phyloP scores from a whole-genome alignment of 1,140 invertebrate genomes.

The Ips nitidus region DNA sequence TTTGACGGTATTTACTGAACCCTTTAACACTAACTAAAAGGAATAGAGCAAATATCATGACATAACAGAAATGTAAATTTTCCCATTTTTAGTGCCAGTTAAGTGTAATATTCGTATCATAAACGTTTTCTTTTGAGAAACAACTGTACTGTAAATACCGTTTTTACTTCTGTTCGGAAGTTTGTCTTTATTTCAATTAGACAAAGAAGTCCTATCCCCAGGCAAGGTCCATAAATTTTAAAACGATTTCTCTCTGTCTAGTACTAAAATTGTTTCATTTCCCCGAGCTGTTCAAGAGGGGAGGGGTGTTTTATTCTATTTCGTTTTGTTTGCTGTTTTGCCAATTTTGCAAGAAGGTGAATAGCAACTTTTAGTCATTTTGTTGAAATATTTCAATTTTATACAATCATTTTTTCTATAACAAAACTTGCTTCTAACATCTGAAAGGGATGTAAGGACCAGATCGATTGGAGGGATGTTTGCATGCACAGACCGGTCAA shows the following conservation, averaged over 20 bases:
- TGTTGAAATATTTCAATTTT: no score
- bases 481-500: constrained; percentile 29
- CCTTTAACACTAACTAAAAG: no score
- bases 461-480: constrained; percentile 24
- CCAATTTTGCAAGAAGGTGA: no score
- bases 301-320: constrained; percentile 11
- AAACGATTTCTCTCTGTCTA: not conserved
- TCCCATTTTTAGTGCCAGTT: no score
- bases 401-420: not conserved
- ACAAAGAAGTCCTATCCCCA: constrained; percentile 7
- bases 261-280: constrained; percentile 6
- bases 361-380: no score
- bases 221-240: constrained; percentile 21
- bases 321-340: not conserved
- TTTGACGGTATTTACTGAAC: no score
- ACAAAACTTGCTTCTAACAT: not conserved
- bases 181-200: constrained; percentile 24
- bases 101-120: no score
- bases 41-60: no score
- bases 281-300: not conserved
- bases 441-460: constrained; percentile 12
- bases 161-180: constrained; percentile 6
- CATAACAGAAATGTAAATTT: no score
- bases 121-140: no score
- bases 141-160: not conserved